Percentiles rank a stretch among this genome's conserved stretches.
Conservation (phyloP, 2,113 vertebrate genomes). For the Lamprotornis superbus region DNA sequence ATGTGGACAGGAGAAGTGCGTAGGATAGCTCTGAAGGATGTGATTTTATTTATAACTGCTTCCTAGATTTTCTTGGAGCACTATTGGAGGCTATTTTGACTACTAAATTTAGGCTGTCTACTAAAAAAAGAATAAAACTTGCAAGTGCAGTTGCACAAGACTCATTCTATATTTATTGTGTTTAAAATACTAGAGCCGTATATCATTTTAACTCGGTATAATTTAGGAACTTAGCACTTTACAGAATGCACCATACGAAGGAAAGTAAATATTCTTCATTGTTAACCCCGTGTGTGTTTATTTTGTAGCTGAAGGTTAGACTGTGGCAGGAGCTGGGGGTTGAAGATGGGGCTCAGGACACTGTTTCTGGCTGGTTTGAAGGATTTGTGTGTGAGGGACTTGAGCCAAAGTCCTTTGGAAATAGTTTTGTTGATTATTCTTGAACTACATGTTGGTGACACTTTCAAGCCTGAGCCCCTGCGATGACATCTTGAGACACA, state of each 20-base stretch:
- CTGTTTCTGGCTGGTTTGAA: not conserved
- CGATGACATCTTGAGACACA: not conserved
- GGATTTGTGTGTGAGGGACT: not conserved
- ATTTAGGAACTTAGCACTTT: constrained; percentile 50
- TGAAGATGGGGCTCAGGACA: not conserved
- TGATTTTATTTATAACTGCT: constrained; percentile 48
- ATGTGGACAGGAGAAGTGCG: not conserved
- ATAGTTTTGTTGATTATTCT: not conserved
- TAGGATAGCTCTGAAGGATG: constrained; percentile 10
- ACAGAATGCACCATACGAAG: constrained; percentile 1
- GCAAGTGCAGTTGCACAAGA: not conserved
- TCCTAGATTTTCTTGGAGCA: constrained; percentile 7
- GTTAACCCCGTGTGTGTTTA: not conserved
- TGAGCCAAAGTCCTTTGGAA: not conserved
- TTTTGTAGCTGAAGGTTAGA: not conserved
- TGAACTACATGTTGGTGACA: not conserved
- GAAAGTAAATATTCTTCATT: not conserved
- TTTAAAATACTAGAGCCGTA: not conserved
- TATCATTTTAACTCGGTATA: not conserved
- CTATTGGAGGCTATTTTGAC: not conserved
- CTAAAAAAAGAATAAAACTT: constrained; percentile 4
- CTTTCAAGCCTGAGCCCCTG: not conserved
- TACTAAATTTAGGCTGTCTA: constrained; percentile 4
- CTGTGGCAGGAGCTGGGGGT: not conserved
- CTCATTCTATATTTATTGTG: constrained; percentile 39